Conservation (phyloP, 2,888 invertebrate genomes). For the Pimpla rufipes region DNA sequence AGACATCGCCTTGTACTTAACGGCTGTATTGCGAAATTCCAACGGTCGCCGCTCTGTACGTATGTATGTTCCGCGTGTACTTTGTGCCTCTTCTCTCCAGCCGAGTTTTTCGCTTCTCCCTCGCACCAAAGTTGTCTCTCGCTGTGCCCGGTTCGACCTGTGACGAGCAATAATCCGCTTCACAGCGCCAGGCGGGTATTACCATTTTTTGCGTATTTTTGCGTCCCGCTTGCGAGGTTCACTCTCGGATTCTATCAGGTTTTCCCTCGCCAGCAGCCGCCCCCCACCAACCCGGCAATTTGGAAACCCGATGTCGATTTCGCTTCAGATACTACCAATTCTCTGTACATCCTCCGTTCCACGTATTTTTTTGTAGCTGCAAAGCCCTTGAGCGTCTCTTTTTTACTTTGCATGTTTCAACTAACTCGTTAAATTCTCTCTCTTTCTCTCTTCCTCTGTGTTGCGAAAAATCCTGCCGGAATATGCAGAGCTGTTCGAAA, state of each 20-base stretch:
- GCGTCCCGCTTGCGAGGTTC: neutral
- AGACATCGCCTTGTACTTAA: neutral
- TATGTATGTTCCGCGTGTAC: too few relatives aligned
- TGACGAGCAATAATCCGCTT: conserved; percentile 2
- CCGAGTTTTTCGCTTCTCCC: neutral
- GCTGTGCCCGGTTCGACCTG: neutral
- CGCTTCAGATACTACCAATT: conserved; percentile 26
- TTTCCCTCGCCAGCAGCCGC: neutral
- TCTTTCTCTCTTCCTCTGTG: too few relatives aligned
- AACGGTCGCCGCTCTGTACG: neutral
- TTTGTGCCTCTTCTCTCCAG: neutral
- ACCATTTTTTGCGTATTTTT: neutral
- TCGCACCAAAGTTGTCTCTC: neutral
- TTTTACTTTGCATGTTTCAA: neutral
- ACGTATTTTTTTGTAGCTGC: neutral
- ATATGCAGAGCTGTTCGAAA: neutral
- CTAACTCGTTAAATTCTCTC: neutral
- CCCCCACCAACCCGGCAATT: neutral
- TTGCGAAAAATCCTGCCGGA: neutral
- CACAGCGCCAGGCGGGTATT: conserved; percentile 3
- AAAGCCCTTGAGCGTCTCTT: neutral
- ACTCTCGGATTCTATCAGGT: conserved; percentile 7
- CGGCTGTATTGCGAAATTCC: conserved; percentile 2
- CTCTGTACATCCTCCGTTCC: neutral
- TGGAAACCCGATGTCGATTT: conserved; percentile 1